A percentile compares a stretch with the other conserved stretches of the same genome.
Conservation (phyloP, 2,888 invertebrate genomes). For the Lacanobia wlatinum region DNA sequence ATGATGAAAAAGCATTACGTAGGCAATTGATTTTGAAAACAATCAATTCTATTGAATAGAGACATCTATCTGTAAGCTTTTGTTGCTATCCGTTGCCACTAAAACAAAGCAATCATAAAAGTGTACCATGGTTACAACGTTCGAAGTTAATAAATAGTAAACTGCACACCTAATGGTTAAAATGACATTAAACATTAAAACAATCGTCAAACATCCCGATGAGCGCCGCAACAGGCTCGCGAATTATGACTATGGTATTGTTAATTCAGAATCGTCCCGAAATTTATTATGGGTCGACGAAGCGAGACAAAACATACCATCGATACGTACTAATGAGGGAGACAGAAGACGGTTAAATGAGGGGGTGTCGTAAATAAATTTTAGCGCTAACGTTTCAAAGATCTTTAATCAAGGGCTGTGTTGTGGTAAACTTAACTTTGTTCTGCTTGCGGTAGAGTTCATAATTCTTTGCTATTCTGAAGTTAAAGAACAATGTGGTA, state of each 20-base stretch:
- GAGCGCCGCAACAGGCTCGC: constrained; percentile 80
- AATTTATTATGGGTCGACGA: constrained; percentile 80
- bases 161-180: constrained; percentile 61
- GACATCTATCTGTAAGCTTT: too few relatives aligned
- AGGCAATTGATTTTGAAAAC: not conserved
- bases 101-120: not conserved
- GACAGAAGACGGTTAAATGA: constrained; percentile 81
- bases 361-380: constrained; percentile 87
- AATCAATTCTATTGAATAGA: not conserved
- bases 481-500: constrained; percentile 78
- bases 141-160: constrained; percentile 28
- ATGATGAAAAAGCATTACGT: not conserved
- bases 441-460: constrained; percentile 56
- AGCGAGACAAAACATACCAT: constrained; percentile 72
- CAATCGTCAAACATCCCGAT: constrained; percentile 76
- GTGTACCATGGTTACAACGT: not conserved
- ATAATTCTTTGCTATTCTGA: constrained; percentile 61
- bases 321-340: constrained; percentile 70
- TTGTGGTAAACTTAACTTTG: constrained; percentile 62
- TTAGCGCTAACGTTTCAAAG: constrained; percentile 81
- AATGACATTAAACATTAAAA: constrained; percentile 68
- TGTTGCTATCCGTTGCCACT: not conserved
- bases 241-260: constrained; percentile 84
- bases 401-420: constrained; percentile 72
- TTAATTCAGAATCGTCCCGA: constrained; percentile 85